Conservation (phyloP, 2,797 vertebrate species). For the Gambusia yucatana region DNA sequence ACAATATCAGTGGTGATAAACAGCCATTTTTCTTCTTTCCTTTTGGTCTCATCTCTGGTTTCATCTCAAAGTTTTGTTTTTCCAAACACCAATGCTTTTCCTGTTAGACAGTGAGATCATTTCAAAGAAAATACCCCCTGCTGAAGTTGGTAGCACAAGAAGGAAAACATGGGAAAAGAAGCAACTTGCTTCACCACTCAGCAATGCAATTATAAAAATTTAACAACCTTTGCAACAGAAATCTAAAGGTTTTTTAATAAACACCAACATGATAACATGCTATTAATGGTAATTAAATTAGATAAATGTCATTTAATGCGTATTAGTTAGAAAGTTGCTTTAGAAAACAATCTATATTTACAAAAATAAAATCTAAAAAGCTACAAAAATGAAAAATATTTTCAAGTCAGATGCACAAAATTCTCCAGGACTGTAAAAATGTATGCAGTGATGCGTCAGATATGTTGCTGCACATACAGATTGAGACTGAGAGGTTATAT, state of each 20-base stretch:
- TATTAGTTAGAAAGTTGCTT: no score
- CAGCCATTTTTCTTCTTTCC: background rate
- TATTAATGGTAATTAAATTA: background rate
- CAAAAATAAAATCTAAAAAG: background rate
- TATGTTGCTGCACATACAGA: background rate
- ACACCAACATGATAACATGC: background rate
- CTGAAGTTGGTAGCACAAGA: background rate
- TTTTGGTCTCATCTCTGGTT: background rate
- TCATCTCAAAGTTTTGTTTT: background rate
- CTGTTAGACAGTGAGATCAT: background rate
- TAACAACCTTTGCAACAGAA: background rate
- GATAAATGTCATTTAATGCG: background rate
- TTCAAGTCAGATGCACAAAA: background rate
- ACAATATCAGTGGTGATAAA: background rate
- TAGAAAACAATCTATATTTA: background rate
- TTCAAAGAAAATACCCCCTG: background rate
- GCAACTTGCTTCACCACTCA: background rate
- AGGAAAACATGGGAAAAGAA: background rate
- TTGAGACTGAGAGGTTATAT: background rate
- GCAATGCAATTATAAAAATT: no score
- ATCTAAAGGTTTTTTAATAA: background rate
- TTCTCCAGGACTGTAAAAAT: background rate
- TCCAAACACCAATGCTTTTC: background rate
- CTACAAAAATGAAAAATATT: background rate
- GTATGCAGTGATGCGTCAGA: background rate